Conservation (phyloP, 2,888 invertebrate genomes). For the Drosophila kanekoi region DNA sequence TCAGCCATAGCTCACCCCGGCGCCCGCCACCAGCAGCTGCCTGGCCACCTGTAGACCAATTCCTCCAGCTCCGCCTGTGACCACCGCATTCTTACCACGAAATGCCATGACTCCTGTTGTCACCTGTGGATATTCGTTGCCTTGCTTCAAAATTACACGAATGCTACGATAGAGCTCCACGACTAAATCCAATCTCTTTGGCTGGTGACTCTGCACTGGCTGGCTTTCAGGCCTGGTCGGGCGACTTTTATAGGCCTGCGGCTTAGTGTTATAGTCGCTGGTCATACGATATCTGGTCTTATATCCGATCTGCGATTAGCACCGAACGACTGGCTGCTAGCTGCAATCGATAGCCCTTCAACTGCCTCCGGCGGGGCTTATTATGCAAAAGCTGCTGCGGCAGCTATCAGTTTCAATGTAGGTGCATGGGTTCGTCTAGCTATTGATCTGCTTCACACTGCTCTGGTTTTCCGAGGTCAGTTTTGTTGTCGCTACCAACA, state of each 20-base stretch:
- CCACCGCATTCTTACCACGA: slow-evolving; percentile 83
- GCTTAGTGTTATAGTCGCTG: slow-evolving; percentile 22
- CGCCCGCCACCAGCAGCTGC: slow-evolving; percentile 78
- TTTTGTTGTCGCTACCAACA: not conserved
- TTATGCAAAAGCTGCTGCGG: slow-evolving; percentile 64
- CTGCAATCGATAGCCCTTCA: slow-evolving; percentile 60
- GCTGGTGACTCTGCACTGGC: slow-evolving; percentile 39
- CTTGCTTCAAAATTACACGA: slow-evolving; percentile 18
- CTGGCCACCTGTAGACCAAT: slow-evolving; percentile 84
- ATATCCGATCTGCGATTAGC: slow-evolving; percentile 63
- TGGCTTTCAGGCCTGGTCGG: slow-evolving; percentile 4
- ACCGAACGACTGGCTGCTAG: slow-evolving; percentile 31
- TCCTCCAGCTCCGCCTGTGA: slow-evolving; percentile 84
- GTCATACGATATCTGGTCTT: slow-evolving; percentile 45
- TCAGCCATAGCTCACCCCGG: slow-evolving; percentile 66
- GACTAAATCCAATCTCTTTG: slow-evolving; percentile 22
- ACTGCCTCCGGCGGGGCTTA: slow-evolving; percentile 48
- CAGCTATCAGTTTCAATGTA: slow-evolving; percentile 55
- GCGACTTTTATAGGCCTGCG: slow-evolving; percentile 47
- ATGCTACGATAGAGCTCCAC: slow-evolving; percentile 50
- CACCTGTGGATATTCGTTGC: not conserved
- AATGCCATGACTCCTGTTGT: slow-evolving; percentile 53
- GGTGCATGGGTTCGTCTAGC: slow-evolving; percentile 54
- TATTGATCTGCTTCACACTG: slow-evolving; percentile 63
- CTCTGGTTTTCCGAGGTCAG: slow-evolving; percentile 57